Evolutionary conservation across 2,888 invertebrate species (phyloP).

Genomic region (Plebejus melissa): DNA sequence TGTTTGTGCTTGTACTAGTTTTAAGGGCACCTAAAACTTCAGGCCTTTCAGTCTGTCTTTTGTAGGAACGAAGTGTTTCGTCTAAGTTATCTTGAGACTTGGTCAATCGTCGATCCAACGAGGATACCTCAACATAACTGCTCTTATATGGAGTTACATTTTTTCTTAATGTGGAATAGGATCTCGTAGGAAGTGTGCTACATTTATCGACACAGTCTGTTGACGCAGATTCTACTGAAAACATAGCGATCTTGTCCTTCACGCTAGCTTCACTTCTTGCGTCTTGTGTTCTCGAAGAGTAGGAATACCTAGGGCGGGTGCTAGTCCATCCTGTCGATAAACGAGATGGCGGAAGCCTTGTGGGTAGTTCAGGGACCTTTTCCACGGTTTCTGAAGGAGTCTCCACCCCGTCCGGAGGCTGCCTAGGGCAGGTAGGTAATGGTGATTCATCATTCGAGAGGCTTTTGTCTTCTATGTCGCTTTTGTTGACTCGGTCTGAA

Average conservation of each 20-base stretch:
- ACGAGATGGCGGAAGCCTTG: constrained; percentile 56
- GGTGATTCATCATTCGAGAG: constrained; percentile 72
- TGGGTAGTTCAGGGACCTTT: constrained; percentile 63
- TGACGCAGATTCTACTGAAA: constrained; percentile 80
- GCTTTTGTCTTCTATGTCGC: constrained; percentile 71
- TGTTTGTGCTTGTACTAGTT: constrained; percentile 45
- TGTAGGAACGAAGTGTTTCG: constrained; percentile 66
- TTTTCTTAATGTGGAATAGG: constrained; percentile 54
- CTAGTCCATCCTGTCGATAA: constrained; percentile 54
- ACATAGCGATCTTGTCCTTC: constrained; percentile 92
- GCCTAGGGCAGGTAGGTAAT: constrained; percentile 81
- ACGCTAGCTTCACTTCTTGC: constrained; percentile 90
- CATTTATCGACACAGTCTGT: constrained; percentile 66
- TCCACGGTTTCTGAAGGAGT: constrained; percentile 85
- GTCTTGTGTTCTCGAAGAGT: constrained; percentile 83
- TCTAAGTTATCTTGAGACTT: constrained; percentile 75
- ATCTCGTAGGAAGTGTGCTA: constrained; percentile 60
- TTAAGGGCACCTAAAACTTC: constrained; percentile 76
- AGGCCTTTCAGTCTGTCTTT: constrained; percentile 61
- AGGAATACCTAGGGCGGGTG: constrained; percentile 59
- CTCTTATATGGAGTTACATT: constrained; percentile 49
- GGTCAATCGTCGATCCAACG: constrained; percentile 67
- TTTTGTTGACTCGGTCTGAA: constrained; percentile 70
- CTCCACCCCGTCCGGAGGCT: constrained; percentile 91
- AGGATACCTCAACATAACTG: constrained; percentile 58